Percentiles rank a stretch among this genome's conserved stretches.
These are phyloP conservation scores for Slavum lentiscoides DNA, from an alignment of 2,888 invertebrate species.

Conservation along the genomic window DNA sequence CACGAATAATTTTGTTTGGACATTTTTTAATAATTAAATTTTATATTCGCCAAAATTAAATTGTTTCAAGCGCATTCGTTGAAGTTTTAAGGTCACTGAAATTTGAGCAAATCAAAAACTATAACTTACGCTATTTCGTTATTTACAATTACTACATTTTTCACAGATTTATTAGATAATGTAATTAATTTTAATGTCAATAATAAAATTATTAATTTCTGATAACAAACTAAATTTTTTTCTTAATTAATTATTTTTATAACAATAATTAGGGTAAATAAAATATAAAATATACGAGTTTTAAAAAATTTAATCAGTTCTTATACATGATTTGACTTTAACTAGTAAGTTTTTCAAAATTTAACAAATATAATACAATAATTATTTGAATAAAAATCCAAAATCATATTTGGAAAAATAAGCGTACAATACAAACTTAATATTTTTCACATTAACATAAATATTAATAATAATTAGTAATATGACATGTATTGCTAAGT, in stretches of 20 bases:
- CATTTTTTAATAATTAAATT: too few relatives aligned
- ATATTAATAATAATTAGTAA: constrained; percentile 30
- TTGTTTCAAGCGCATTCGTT: too few relatives aligned
- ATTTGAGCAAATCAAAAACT: not conserved
- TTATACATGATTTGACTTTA: constrained; percentile 21
- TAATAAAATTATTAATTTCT: not conserved
- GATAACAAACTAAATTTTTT: not conserved
- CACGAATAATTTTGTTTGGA: too few relatives aligned
- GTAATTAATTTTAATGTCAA: not conserved
- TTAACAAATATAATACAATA: not conserved
- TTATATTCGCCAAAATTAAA: too few relatives aligned
- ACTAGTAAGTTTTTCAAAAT: constrained; percentile 10
- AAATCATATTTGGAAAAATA: constrained; percentile 18
- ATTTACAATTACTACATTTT: not conserved
- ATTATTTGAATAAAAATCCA: not conserved
- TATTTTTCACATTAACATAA: constrained; percentile 6
- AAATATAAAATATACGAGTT: constrained; percentile 19
- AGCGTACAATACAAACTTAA: constrained; percentile 10
- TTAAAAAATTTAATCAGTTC: constrained; percentile 44
- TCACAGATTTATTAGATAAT: not conserved
- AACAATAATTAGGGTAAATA: not conserved
- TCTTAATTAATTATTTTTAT: not conserved
- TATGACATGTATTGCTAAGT: constrained; percentile 10
- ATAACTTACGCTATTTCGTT: not conserved
- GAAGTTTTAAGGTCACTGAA: too few relatives aligned